phyloP scores from a whole-genome alignment of 2,797 vertebrate species.

The Eidolon dupreanum region DNA sequence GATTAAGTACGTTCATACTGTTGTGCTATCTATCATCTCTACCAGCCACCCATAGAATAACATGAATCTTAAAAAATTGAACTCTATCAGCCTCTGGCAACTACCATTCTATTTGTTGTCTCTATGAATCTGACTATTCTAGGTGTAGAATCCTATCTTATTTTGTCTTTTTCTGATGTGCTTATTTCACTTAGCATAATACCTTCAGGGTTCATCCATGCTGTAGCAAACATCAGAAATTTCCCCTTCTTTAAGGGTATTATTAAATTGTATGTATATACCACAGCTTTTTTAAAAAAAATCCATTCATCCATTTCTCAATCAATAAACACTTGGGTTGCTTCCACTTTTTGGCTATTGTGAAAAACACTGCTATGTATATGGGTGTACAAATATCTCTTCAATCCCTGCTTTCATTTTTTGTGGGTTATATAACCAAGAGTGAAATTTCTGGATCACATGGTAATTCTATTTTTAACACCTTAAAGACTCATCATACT shows the following conservation, averaged over 20 bases:
- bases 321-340: not conserved
- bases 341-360: not conserved
- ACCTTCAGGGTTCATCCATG: not conserved
- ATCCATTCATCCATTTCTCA: not conserved
- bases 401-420: conserved; percentile 7
- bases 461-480: not conserved
- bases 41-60: not conserved
- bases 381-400: not conserved
- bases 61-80: not conserved
- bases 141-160: not conserved
- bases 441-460: not conserved
- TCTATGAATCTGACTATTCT: not conserved
- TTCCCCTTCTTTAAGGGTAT: not conserved
- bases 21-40: not conserved
- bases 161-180: not conserved
- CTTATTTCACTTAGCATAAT: not conserved
- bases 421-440: not conserved
- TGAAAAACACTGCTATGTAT: not conserved
- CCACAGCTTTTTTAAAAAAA: not conserved
- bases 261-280: not conserved
- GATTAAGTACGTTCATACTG: not conserved
- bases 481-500: not conserved
- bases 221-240: not conserved
- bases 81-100: not conserved
- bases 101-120: not conserved